Evolutionary conservation across 2,888 invertebrate genomes (phyloP).

Genomic region (Phortica magna): DNA sequence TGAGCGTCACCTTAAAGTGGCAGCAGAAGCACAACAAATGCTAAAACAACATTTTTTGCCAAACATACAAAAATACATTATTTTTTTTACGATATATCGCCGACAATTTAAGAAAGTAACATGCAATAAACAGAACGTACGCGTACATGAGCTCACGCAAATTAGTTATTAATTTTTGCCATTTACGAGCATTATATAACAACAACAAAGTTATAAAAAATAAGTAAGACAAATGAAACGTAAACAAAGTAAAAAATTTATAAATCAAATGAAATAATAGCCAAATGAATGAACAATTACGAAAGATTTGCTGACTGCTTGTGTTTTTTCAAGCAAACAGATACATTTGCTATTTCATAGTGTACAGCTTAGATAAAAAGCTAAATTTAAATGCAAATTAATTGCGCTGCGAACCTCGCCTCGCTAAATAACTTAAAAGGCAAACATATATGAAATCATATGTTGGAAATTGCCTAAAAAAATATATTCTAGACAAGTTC

Average conservation of each 20-base stretch:
- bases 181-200: not conserved
- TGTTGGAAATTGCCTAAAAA: slow-evolving; percentile 9
- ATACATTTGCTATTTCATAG: slow-evolving; percentile 10
- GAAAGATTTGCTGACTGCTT: not conserved
- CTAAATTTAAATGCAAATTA: slow-evolving; percentile 15
- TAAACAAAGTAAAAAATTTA: not conserved
- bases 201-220: slow-evolving; percentile 4
- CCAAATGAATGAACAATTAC: not conserved
- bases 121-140: not conserved
- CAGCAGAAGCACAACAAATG: not conserved
- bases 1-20: not conserved
- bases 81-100: not conserved
- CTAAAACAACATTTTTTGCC: not conserved
- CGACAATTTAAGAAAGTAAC: not conserved
- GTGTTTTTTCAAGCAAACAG: slow-evolving; percentile 1
- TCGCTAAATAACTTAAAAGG: slow-evolving; percentile 8
- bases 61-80: not conserved
- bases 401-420: not conserved
- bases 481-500: not conserved
- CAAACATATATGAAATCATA: slow-evolving; percentile 14
- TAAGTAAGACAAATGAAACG: not conserved
- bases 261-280: slow-evolving; percentile 5
- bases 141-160: slow-evolving; percentile 5
- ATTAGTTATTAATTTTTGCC: slow-evolving; percentile 21
- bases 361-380: slow-evolving; percentile 2